Evolutionary conservation across 2,113 vertebrate genomes (phyloP).

Genomic region (Anguilla japonica): DNA sequence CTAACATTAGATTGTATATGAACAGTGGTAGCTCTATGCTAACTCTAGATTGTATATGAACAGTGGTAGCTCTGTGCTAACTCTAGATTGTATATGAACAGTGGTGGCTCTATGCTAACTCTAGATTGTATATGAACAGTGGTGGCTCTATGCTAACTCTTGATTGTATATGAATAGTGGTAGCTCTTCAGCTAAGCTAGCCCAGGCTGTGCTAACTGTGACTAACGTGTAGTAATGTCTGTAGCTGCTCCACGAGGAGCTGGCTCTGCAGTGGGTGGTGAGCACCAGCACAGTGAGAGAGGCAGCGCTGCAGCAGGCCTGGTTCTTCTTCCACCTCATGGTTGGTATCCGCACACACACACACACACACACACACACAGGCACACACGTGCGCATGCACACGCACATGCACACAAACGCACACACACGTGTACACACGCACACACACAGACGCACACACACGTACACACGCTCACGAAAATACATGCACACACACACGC

Average conservation of each 20-base stretch:
- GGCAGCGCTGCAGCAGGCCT: constrained; percentile 80
- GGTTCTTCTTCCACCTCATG: constrained; percentile 91
- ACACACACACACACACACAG: not conserved
- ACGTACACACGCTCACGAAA: not conserved
- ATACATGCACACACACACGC: too few species aligned
- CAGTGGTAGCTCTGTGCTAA: too few species aligned
- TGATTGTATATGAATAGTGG: not conserved
- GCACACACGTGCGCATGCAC: not conserved
- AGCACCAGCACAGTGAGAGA: constrained; percentile 80
- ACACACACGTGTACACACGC: too few species aligned
- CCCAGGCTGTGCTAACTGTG: not conserved
- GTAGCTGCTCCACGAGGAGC: constrained; percentile 84
- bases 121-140: not conserved
- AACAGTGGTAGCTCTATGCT: too few species aligned
- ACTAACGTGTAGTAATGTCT: not conserved
- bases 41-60: too few species aligned
- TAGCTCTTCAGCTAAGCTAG: not conserved
- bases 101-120: not conserved
- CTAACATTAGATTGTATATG: too few species aligned
- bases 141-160: not conserved
- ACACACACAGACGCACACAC: too few species aligned
- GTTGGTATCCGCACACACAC: constrained; percentile 57
- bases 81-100: too few species aligned
- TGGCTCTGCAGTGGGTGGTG: constrained; percentile 89
- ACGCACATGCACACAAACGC: too few species aligned